A percentile compares a stretch with the other conserved stretches of the same genome.
Evolutionary conservation across 2,113 vertebrate species (phyloP).

Genomic region (Ptyas mucosa): DNA sequence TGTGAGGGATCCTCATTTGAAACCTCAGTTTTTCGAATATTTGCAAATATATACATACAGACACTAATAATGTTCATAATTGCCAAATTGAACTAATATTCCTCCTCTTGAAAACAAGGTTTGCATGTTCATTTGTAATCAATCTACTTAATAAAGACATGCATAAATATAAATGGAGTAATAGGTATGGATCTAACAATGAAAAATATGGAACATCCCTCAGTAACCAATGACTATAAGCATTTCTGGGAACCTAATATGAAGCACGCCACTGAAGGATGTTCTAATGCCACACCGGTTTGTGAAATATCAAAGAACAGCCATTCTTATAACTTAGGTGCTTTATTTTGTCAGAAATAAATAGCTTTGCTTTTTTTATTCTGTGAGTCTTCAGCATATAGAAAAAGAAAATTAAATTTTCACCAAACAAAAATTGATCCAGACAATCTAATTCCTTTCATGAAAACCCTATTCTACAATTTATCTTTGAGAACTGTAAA

Average conservation of each 20-base stretch:
- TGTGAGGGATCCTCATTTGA: background rate
- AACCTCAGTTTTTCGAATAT: background rate
- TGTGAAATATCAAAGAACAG: background rate
- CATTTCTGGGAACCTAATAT: background rate
- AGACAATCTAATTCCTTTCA: constrained; percentile 15
- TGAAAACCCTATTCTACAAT: background rate
- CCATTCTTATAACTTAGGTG: background rate
- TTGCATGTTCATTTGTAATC: background rate
- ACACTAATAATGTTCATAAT: background rate
- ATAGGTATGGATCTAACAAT: background rate
- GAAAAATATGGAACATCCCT: background rate
- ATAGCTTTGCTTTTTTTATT: background rate
- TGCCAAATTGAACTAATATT: background rate
- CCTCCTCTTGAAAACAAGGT: background rate
- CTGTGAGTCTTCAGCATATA: background rate
- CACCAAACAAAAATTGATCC: background rate
- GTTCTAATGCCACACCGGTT: background rate
- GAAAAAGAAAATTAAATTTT: constrained; percentile 2
- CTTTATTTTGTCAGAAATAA: background rate
- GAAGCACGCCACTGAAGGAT: background rate
- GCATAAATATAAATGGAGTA: background rate
- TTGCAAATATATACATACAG: background rate
- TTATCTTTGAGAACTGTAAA: background rate
- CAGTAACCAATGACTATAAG: background rate
- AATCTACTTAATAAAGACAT: background rate